Evolutionary conservation across 2,797 vertebrate species (phyloP).

Genomic region (Chanos chanos): DNA sequence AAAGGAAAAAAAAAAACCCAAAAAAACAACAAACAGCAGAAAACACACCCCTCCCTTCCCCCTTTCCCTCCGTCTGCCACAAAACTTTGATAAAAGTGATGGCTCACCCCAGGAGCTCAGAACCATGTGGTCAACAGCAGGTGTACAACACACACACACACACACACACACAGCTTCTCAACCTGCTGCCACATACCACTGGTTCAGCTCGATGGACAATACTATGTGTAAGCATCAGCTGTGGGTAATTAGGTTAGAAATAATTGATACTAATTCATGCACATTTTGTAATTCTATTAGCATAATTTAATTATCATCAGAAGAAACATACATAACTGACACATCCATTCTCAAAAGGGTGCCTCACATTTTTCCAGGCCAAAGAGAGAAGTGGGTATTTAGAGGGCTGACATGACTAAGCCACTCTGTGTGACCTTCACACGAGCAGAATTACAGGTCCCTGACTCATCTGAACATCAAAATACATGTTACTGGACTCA

Average conservation of each 20-base stretch:
- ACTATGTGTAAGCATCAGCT: background rate
- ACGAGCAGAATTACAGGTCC: too few species aligned
- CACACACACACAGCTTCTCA: background rate
- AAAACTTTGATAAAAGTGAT: slow-evolving; percentile 49
- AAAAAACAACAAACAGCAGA: slow-evolving; percentile 32
- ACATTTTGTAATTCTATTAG: background rate
- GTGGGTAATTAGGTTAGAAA: slow-evolving; percentile 3
- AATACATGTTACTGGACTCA: too few species aligned
- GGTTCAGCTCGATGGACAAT: slow-evolving; percentile 10
- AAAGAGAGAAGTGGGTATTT: too few species aligned
- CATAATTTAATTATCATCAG: slow-evolving; percentile 9
- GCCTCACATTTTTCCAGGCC: too few species aligned
- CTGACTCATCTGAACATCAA: too few species aligned
- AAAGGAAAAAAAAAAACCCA: slow-evolving; percentile 34
- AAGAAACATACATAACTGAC: slow-evolving; percentile 14
- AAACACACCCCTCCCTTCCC: slow-evolving; percentile 26
- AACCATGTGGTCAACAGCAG: slow-evolving; percentile 36
- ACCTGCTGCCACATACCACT: background rate
- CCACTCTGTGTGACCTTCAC: too few species aligned
- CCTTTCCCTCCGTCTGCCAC: slow-evolving; percentile 35
- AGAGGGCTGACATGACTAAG: too few species aligned
- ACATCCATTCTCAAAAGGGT: background rate
- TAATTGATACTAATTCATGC: slow-evolving; percentile 16
- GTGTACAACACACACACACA: slow-evolving; percentile 13
- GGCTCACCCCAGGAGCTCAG: slow-evolving; percentile 43